phyloP scores from a whole-genome alignment of 2,888 invertebrate genomes.

The Cheilosia pagana region DNA sequence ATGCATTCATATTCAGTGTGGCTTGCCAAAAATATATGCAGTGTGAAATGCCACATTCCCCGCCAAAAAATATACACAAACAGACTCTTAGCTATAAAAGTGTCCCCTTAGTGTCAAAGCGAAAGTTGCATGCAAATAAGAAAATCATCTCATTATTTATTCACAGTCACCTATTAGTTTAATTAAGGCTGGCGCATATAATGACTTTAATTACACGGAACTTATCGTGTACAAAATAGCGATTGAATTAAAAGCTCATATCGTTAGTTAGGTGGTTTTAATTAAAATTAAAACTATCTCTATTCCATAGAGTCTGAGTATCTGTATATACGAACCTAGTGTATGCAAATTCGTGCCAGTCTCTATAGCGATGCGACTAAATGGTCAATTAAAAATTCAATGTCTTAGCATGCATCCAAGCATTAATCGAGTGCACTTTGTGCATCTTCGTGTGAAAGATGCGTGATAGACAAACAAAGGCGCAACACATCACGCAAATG shows the following conservation, averaged over 20 bases:
- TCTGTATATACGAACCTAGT: too few species aligned
- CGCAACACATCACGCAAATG: constrained; percentile 19
- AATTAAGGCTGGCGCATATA: constrained; percentile 61
- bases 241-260: constrained; percentile 68
- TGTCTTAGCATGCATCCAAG: constrained; percentile 55
- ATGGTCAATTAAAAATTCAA: constrained; percentile 60
- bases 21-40: too few species aligned
- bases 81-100: not conserved
- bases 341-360: constrained; percentile 36
- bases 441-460: constrained; percentile 50
- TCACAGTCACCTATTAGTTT: constrained; percentile 54
- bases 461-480: not conserved
- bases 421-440: constrained; percentile 58
- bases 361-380: constrained; percentile 43
- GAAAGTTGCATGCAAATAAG: constrained; percentile 10
- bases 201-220: constrained; percentile 49
- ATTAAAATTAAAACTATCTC: constrained; percentile 57
- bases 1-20: too few species aligned
- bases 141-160: constrained; percentile 23
- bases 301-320: constrained; percentile 10
- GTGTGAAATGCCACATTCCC: too few species aligned
- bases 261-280: constrained; percentile 52
- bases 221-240: constrained; percentile 20
- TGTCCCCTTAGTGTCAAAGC: not conserved
- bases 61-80: not conserved